phyloP scores from a whole-genome alignment of 2,888 invertebrate species.

The Pilophorus perplexus region DNA sequence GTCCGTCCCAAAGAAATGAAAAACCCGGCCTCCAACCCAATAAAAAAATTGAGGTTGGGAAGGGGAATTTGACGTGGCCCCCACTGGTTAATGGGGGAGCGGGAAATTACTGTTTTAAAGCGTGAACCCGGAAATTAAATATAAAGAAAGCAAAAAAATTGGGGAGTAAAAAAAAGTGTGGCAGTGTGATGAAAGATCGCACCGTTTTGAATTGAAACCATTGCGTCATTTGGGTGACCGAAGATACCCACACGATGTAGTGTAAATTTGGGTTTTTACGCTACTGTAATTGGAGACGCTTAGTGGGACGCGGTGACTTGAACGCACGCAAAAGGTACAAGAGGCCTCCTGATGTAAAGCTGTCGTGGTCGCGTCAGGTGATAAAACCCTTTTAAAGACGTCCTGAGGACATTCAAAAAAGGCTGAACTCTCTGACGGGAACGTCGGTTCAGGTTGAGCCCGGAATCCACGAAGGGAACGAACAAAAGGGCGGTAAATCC shows the following conservation, averaged over 20 bases:
- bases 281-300: too few species aligned
- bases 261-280: too few species aligned
- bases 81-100: conserved; percentile 31
- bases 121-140: conserved; percentile 40
- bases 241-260: too few species aligned
- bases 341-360: conserved; percentile 4
- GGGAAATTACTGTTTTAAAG: conserved; percentile 38
- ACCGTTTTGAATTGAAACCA: too few species aligned
- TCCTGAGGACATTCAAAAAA: too few species aligned
- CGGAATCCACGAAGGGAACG: background rate
- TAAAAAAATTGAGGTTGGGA: conserved; percentile 31
- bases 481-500: conserved; percentile 24
- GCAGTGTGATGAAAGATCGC: too few species aligned
- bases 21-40: conserved; percentile 2
- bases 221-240: too few species aligned
- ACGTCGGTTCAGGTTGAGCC: too few species aligned
- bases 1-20: conserved; percentile 8
- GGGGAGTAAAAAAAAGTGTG: background rate
- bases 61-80: conserved; percentile 33
- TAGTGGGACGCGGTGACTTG: too few species aligned
- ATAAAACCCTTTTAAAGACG: background rate
- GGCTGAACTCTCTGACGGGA: background rate
- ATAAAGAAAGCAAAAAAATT: conserved; percentile 9
- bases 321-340: conserved; percentile 12
- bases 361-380: background rate